These are phyloP conservation scores for Oreocharis arfaki DNA, from an alignment of 2,113 vertebrate genomes.

Conservation along the genomic window DNA sequence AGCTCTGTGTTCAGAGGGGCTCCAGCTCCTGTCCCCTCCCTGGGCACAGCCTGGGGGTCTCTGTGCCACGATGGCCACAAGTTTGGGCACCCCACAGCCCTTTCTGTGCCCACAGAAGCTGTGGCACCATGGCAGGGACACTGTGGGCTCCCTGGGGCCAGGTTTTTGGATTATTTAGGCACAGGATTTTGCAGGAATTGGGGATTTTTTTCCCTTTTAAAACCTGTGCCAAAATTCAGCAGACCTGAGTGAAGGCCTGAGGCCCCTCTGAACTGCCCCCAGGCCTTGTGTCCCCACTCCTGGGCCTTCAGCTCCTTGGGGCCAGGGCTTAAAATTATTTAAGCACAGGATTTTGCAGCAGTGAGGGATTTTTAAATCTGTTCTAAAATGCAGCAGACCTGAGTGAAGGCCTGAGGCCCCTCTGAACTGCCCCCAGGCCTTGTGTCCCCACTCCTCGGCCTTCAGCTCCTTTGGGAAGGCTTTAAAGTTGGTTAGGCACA, in stretches of 20 bases:
- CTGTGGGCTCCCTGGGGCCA: rapidly evolving
- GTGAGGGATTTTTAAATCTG: not conserved
- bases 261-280: not conserved
- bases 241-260: not conserved
- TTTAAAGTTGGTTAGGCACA: not conserved
- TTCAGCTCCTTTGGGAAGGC: not conserved
- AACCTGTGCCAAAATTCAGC: not conserved
- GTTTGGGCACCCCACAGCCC: not conserved
- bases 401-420: not conserved
- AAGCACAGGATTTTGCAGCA: not conserved
- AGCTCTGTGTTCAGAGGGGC: not conserved
- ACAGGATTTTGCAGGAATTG: rapidly evolving
- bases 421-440: rapidly evolving
- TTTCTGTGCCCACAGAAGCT: not conserved
- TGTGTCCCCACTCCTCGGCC: too few species aligned
- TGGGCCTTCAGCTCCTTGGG: too few species aligned
- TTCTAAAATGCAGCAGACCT: not conserved
- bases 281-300: too few species aligned
- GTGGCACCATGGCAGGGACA: not conserved
- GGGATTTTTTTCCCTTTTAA: not conserved
- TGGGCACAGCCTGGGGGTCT: not conserved
- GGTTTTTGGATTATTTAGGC: not conserved
- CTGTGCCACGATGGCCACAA: not conserved
- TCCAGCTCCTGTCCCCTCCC: not conserved
- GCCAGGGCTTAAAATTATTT: not conserved